phyloP scores from a whole-genome alignment of 2,888 invertebrate genomes.

The Harpalus rufipes region DNA sequence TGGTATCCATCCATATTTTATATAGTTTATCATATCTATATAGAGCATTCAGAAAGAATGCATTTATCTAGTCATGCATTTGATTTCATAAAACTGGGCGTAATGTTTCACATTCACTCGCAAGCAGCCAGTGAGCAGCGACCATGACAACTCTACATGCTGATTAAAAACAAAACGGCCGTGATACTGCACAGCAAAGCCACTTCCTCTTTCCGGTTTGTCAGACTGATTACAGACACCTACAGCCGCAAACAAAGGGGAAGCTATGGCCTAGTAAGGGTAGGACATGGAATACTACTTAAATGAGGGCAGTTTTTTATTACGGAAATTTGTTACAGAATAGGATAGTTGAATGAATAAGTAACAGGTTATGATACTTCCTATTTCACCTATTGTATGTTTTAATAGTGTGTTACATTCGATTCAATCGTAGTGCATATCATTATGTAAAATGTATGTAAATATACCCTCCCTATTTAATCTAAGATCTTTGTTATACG shows the following conservation, averaged over 20 bases:
- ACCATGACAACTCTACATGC: conserved; percentile 29
- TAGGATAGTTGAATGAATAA: too few relatives aligned
- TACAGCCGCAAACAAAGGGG: neutral
- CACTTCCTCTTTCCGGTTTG: conserved; percentile 41
- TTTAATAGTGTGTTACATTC: too few relatives aligned
- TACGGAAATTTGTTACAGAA: neutral
- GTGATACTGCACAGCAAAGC: conserved; percentile 32
- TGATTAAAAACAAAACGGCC: conserved; percentile 49
- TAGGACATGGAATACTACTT: neutral
- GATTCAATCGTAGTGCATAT: too few relatives aligned
- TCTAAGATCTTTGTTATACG: too few relatives aligned
- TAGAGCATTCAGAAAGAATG: conserved; percentile 18
- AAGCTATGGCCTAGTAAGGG: neutral
- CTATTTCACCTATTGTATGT: neutral
- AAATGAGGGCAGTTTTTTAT: neutral
- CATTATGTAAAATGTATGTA: too few relatives aligned
- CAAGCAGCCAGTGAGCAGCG: conserved; percentile 6
- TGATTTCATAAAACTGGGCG: conserved; percentile 23
- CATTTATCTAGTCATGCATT: conserved; percentile 23
- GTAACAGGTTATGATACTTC: neutral
- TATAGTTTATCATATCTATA: neutral
- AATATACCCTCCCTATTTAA: too few relatives aligned
- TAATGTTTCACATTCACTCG: conserved; percentile 25
- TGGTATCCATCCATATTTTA: neutral
- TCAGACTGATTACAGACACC: conserved; percentile 9